Percentiles rank a stretch among this genome's conserved stretches.
phyloP scores from a whole-genome alignment of 2,113 vertebrate genomes.

The Sylvietta virens region DNA sequence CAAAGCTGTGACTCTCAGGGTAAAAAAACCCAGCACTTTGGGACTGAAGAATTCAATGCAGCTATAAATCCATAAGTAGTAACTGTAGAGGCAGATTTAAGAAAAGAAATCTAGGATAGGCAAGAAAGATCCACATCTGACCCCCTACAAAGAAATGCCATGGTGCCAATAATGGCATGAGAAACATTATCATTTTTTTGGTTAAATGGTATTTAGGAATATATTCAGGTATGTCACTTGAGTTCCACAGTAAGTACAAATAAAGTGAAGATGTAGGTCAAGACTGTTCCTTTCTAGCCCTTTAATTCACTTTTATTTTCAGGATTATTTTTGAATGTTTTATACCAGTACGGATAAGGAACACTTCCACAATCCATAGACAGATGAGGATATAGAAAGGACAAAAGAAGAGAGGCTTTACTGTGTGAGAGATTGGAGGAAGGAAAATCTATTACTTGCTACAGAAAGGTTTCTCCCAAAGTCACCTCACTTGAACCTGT shows the following conservation, averaged over 20 bases:
- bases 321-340: background rate
- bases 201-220: background rate
- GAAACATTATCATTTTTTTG: background rate
- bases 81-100: background rate
- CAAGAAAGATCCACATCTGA: background rate
- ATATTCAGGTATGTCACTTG: background rate
- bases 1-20: background rate
- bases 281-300: background rate
- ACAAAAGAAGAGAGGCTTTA: background rate
- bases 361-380: background rate
- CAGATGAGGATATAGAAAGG: background rate
- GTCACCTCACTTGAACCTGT: constrained; percentile 28
- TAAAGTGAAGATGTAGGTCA: background rate
- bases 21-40: background rate
- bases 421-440: background rate
- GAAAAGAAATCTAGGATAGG: background rate
- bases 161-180: background rate
- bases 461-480: background rate
- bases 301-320: background rate
- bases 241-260: background rate
- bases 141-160: background rate
- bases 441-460: background rate
- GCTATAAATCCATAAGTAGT: background rate
- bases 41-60: background rate
- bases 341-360: background rate